These are phyloP conservation scores for Drosophila ironensis DNA, from an alignment of 1,140 invertebrate genomes.

Conservation along the genomic window DNA sequence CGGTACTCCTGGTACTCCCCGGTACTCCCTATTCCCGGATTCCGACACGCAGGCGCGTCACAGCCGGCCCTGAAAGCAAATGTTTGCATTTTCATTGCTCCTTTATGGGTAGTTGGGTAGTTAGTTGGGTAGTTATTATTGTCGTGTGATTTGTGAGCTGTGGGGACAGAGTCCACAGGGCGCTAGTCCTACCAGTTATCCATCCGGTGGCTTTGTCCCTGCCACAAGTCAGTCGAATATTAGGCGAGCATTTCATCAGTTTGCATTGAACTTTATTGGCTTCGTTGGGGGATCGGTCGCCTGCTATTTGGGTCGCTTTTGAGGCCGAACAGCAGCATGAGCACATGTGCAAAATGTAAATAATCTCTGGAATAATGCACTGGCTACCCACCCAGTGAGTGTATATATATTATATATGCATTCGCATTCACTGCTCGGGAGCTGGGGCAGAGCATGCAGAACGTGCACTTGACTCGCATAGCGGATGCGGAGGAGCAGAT, in stretches of 20 bases:
- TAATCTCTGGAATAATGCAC: slow-evolving; percentile 17
- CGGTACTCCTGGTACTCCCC: background rate
- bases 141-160: too few relatives aligned
- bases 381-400: background rate
- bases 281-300: background rate
- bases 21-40: background rate
- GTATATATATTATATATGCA: background rate
- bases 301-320: slow-evolving; percentile 11
- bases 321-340: background rate
- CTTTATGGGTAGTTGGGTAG: too few relatives aligned
- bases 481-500: background rate
- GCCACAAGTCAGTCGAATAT: too few relatives aligned
- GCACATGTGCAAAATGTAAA: slow-evolving; percentile 17
- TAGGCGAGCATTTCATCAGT: slow-evolving; percentile 9
- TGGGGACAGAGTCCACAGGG: too few relatives aligned
- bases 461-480: slow-evolving; percentile 32
- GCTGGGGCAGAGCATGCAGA: slow-evolving; percentile 10
- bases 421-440: background rate
- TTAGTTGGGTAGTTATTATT: too few relatives aligned
- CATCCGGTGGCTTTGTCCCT: too few relatives aligned
- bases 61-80: slow-evolving; percentile 1
- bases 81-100: slow-evolving; percentile 18
- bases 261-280: slow-evolving; percentile 10
- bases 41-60: slow-evolving; percentile 45
- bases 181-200: too few relatives aligned